Conservation (phyloP, 2,888 invertebrate genomes). For the Nymphalis polychloros region DNA sequence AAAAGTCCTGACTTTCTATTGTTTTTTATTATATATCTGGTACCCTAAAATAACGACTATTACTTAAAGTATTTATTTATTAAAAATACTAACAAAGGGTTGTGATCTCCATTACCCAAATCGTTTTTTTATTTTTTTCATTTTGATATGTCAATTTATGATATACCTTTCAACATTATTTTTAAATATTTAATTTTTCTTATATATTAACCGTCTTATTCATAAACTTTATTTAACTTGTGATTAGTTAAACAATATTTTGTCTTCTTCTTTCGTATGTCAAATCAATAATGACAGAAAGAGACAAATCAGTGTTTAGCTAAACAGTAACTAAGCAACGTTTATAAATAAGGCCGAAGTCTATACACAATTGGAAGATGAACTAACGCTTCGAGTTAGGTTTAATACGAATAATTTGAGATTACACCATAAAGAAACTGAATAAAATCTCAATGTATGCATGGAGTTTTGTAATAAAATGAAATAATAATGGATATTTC, state of each 20-base stretch:
- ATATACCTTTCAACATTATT: slow-evolving; percentile 24
- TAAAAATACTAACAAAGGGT: slow-evolving; percentile 14
- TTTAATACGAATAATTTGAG: not conserved
- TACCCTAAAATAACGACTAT: not conserved
- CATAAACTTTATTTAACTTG: too few species aligned
- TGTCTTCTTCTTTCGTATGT: too few species aligned
- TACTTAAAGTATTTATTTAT: not conserved
- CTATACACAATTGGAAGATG: not conserved
- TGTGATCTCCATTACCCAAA: slow-evolving; percentile 16
- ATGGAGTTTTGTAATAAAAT: too few species aligned
- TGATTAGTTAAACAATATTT: too few species aligned
- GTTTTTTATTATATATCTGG: not conserved
- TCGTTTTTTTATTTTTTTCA: slow-evolving; percentile 2
- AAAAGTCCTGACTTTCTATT: not conserved
- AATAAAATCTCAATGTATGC: too few species aligned
- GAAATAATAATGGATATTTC: too few species aligned
- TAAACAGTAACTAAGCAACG: too few species aligned
- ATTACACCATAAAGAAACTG: not conserved
- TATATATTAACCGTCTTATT: too few species aligned
- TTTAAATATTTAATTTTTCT: slow-evolving; percentile 8
- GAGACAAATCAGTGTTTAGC: too few species aligned
- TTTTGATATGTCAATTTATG: slow-evolving; percentile 24
- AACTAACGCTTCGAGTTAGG: not conserved
- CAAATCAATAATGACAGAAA: too few species aligned
- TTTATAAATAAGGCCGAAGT: too few species aligned